Conservation (phyloP, 2,113 vertebrate genomes). For the Piaya cayana region DNA sequence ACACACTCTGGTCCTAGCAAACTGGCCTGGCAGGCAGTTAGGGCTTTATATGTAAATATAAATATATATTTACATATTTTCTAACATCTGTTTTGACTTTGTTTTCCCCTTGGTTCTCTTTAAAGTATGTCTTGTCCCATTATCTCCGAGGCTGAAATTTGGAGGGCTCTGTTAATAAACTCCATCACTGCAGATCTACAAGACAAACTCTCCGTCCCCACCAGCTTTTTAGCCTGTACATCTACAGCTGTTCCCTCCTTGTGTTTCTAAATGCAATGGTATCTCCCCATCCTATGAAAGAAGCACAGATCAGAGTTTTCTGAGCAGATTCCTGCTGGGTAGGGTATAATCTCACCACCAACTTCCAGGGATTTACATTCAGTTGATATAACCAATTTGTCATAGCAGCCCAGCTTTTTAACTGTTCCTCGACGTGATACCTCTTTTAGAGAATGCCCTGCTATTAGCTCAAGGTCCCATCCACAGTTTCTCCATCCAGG, state of each 20-base stretch:
- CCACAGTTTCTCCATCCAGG: background rate
- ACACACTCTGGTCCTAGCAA: background rate
- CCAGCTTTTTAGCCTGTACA: background rate
- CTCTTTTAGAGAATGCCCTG: background rate
- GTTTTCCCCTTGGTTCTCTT: conserved; percentile 50
- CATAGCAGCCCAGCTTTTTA: background rate
- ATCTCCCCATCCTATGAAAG: background rate
- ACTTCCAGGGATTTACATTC: background rate
- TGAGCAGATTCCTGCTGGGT: background rate
- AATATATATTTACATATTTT: conserved; percentile 62
- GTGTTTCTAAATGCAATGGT: background rate
- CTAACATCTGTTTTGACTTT: conserved; percentile 56
- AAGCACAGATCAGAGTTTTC: background rate
- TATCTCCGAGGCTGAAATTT: conserved; percentile 28
- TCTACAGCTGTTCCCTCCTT: background rate
- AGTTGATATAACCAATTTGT: background rate
- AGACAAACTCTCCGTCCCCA: background rate
- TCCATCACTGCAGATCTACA: background rate
- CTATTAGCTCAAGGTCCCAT: background rate
- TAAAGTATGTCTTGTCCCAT: conserved; percentile 41
- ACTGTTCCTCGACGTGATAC: background rate
- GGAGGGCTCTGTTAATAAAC: conserved; percentile 5
- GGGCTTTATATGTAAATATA: conserved; percentile 47
- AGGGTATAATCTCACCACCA: background rate
- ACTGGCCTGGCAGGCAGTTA: conserved; percentile 4